Conservation (phyloP, 2,797 vertebrate genomes). For the Dromococcyx pavoninus region DNA sequence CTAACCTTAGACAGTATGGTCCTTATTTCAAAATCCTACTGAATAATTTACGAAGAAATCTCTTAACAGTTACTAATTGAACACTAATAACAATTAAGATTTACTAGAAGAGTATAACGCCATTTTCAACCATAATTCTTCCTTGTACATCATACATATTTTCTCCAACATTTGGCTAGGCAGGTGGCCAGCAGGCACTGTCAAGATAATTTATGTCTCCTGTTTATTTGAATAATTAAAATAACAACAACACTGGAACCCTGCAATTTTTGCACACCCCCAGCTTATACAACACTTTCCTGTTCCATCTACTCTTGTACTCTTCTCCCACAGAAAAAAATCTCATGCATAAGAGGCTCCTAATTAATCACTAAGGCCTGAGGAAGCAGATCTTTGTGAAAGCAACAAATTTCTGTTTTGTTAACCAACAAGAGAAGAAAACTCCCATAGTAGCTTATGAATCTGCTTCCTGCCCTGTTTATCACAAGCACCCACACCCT, state of each 20-base stretch:
- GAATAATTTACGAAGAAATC: background rate
- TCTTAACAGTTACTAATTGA: background rate
- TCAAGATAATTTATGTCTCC: constrained; percentile 70
- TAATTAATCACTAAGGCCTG: background rate
- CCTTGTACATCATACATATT: background rate
- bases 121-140: constrained; percentile 1
- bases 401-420: background rate
- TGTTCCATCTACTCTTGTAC: background rate
- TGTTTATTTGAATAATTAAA: constrained; percentile 68
- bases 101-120: background rate
- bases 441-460: rapidly evolving
- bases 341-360: background rate
- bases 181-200: constrained; percentile 68
- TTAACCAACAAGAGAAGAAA: background rate
- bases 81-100: background rate
- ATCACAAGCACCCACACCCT: background rate
- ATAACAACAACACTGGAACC: constrained; percentile 54
- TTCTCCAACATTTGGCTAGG: constrained; percentile 59
- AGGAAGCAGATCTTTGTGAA: background rate
- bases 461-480: background rate
- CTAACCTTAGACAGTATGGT: background rate
- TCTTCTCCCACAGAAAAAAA: background rate
- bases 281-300: background rate
- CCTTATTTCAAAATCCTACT: background rate
- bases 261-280: constrained; percentile 11